Percentiles rank a stretch among this genome's conserved stretches.
These are phyloP conservation scores for Corythornis leucogaster DNA, from an alignment of 2,797 vertebrate genomes.

Conservation along the genomic window DNA sequence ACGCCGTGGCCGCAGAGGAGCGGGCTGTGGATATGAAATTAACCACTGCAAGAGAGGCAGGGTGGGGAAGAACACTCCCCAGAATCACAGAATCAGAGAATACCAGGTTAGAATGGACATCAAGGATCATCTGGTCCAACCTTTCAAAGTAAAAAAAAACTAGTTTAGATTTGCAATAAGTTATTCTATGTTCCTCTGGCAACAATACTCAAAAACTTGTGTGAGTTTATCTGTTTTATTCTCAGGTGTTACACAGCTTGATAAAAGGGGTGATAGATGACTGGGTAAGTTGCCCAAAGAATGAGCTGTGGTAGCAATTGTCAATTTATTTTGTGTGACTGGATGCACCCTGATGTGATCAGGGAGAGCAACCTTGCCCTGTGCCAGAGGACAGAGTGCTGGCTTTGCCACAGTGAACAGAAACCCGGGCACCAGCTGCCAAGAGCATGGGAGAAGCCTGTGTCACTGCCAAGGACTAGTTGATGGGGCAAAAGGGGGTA, in stretches of 20 bases:
- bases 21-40: neutral
- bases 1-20: slow-evolving; percentile 8
- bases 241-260: neutral
- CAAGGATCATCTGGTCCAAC: no score
- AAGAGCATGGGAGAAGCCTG: fast-evolving
- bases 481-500: fast-evolving
- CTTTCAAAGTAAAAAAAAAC: no score
- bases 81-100: neutral
- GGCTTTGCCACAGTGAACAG: neutral
- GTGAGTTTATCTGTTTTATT: neutral
- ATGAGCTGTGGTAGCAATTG: neutral
- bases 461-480: fast-evolving
- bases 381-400: neutral
- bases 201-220: no score
- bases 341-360: fast-evolving
- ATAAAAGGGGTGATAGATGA: neutral
- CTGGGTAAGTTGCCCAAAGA: neutral
- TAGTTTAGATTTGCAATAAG: no score
- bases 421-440: fast-evolving
- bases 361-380: neutral
- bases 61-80: neutral
- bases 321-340: neutral
- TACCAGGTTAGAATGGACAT: no score
- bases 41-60: neutral
- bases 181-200: no score